Evolutionary conservation across 2,113 vertebrate genomes (phyloP).

Genomic region (Salvelinus alpinus): DNA sequence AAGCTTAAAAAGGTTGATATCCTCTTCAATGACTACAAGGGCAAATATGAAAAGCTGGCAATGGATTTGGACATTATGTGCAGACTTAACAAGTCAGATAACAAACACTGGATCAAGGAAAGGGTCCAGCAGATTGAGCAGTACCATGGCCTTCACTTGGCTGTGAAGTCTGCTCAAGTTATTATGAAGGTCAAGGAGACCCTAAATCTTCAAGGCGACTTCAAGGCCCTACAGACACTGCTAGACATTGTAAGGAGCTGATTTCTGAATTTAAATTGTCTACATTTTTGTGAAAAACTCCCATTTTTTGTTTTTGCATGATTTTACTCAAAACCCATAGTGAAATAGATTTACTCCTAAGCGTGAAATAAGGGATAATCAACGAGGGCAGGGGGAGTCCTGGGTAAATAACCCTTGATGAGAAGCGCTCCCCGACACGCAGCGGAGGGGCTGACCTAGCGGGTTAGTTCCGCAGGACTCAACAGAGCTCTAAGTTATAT

Average conservation of each 20-base stretch:
- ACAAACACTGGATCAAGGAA: slow-evolving; percentile 72
- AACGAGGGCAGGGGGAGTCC: no score
- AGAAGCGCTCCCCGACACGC: no score
- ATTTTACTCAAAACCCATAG: no score
- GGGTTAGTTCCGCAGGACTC: no score
- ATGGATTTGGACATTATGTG: slow-evolving; percentile 73
- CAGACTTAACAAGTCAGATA: slow-evolving; percentile 24
- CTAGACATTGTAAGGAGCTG: slow-evolving; percentile 77
- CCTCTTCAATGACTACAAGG: slow-evolving; percentile 73
- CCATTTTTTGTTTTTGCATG: no score
- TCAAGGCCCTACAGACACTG: slow-evolving; percentile 76
- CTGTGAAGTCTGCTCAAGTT: slow-evolving; percentile 76
- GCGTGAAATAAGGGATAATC: no score
- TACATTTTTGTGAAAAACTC: no score
- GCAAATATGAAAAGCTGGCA: slow-evolving; percentile 69
- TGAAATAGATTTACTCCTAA: no score
- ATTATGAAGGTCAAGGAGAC: slow-evolving; percentile 77
- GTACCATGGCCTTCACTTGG: slow-evolving; percentile 85
- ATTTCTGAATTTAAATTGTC: no score
- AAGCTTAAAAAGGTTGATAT: slow-evolving; percentile 74
- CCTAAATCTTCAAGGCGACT: slow-evolving; percentile 83
- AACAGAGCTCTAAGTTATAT: no score
- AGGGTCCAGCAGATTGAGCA: slow-evolving; percentile 84
- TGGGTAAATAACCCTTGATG: no score
- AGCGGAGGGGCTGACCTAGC: no score